Percentiles rank a stretch among this genome's conserved stretches.
Conservation (phyloP, 2,888 invertebrate genomes). For the Fabriciana adippe region DNA sequence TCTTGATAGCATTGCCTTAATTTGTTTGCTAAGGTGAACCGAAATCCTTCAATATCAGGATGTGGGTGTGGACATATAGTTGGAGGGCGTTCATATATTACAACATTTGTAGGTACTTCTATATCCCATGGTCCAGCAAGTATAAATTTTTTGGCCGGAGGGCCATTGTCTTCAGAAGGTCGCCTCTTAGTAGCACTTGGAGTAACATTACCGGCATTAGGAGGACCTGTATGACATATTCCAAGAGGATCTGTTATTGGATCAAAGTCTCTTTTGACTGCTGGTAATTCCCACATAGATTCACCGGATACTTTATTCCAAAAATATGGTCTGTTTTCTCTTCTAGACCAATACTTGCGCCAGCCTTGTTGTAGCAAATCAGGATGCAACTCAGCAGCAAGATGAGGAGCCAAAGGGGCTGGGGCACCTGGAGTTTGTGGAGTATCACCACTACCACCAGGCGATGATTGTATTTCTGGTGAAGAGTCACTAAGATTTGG, state of each 20-base stretch:
- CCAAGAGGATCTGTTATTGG: slow-evolving; percentile 96
- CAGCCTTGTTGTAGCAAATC: slow-evolving; percentile 91
- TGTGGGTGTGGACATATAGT: slow-evolving; percentile 94
- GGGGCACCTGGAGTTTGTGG: slow-evolving; percentile 84
- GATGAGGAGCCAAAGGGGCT: slow-evolving; percentile 74
- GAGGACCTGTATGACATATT: slow-evolving; percentile 83
- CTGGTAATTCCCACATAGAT: slow-evolving; percentile 98
- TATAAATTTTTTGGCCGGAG: slow-evolving; percentile 92
- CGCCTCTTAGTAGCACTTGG: slow-evolving; percentile 86
- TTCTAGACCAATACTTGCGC: slow-evolving; percentile 98
- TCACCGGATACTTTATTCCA: slow-evolving; percentile 98
- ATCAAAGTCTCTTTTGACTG: slow-evolving; percentile 91
- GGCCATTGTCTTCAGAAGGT: slow-evolving; percentile 90
- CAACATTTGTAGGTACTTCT: slow-evolving; percentile 95
- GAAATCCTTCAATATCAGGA: slow-evolving; percentile 95
- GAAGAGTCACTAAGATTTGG: slow-evolving; percentile 70
- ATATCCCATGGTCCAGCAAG: slow-evolving; percentile 97
- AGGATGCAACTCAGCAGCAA: slow-evolving; percentile 75
- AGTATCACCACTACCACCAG: slow-evolving; percentile 69
- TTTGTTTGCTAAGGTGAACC: slow-evolving; percentile 91
- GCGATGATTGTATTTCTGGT: slow-evolving; percentile 73
- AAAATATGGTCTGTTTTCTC: slow-evolving; percentile 97
- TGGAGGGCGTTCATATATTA: slow-evolving; percentile 93
- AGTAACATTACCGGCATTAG: slow-evolving; percentile 73
- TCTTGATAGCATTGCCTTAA: slow-evolving; percentile 96